These are phyloP conservation scores for Cherax quadricarinatus DNA, from an alignment of 1,140 invertebrate genomes.

Conservation along the genomic window DNA sequence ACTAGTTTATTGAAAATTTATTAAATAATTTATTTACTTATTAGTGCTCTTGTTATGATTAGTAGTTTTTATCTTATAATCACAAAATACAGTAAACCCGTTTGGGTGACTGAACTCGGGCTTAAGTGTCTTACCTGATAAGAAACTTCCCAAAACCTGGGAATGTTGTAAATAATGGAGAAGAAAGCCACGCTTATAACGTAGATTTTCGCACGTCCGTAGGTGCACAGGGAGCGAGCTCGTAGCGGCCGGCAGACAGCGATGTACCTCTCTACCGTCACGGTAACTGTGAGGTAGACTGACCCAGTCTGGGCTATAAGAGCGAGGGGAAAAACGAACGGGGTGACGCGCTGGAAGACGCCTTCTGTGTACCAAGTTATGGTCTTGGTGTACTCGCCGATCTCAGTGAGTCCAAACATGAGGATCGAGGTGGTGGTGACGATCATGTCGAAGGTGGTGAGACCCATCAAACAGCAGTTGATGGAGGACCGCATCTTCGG, in stretches of 20 bases:
- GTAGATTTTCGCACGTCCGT: constrained; percentile 90
- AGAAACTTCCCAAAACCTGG: constrained; percentile 81
- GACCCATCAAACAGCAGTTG: constrained; percentile 92
- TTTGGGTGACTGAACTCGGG: no score
- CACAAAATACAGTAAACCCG: no score
- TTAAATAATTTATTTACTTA: no score
- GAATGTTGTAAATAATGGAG: constrained; percentile 91
- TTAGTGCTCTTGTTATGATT: no score
- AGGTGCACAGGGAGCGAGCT: constrained; percentile 92
- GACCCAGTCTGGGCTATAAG: constrained; percentile 89
- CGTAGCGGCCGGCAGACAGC: constrained; percentile 96
- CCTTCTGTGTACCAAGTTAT: constrained; percentile 86
- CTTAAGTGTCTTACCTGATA: constrained; percentile 41
- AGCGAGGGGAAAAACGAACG: constrained; percentile 90
- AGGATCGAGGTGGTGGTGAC: constrained; percentile 91
- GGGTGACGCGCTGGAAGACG: constrained; percentile 88
- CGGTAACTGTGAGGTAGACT: constrained; percentile 95
- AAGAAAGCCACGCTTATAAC: constrained; percentile 89
- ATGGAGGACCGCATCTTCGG: constrained; percentile 96
- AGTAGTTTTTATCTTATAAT: no score
- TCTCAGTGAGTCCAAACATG: constrained; percentile 89
- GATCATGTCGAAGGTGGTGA: constrained; percentile 93
- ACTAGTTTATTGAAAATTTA: no score
- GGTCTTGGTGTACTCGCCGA: constrained; percentile 87
- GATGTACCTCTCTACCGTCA: constrained; percentile 96